Percentiles rank a stretch among this genome's conserved stretches.
These are phyloP conservation scores for Drepana falcataria DNA, from an alignment of 2,888 invertebrate genomes.

Conservation along the genomic window DNA sequence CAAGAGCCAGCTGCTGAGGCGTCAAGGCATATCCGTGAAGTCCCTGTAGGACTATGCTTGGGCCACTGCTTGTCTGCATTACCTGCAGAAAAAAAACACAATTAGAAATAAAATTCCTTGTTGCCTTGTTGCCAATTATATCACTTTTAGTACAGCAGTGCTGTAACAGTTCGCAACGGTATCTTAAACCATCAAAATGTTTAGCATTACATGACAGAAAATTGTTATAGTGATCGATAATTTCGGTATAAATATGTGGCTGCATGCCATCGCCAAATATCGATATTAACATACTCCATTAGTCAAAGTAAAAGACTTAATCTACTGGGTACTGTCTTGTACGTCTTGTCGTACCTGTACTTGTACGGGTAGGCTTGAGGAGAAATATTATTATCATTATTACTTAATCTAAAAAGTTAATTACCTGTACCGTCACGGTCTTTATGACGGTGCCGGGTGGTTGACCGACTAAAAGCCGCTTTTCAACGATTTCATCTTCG, in stretches of 20 bases:
- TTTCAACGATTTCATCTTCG: conserved; percentile 81
- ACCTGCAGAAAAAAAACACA: conserved; percentile 61
- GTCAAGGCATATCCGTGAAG: conserved; percentile 90
- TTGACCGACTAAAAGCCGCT: conserved; percentile 86
- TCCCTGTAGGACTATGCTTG: conserved; percentile 91
- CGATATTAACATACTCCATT: too few species aligned
- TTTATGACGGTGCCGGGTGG: conserved; percentile 92
- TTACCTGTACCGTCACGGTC: conserved; percentile 89
- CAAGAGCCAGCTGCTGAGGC: conserved; percentile 87
- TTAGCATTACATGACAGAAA: too few species aligned
- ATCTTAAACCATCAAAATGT: too few species aligned
- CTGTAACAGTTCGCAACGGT: too few species aligned
- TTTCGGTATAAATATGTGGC: too few species aligned
- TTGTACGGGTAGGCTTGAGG: too few species aligned
- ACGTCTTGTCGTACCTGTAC: too few species aligned
- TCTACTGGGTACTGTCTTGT: too few species aligned
- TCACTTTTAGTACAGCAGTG: not conserved
- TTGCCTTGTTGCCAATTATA: not conserved
- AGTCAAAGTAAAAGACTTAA: too few species aligned
- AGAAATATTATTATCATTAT: too few species aligned
- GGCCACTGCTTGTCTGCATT: conserved; percentile 90
- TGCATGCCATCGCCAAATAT: too few species aligned
- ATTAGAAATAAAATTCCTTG: not conserved
- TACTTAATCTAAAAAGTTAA: conserved; percentile 2
- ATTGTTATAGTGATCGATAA: too few species aligned